Evolutionary conservation across 2,888 invertebrate genomes (phyloP).

Genomic region (Boloria euphrosyne): DNA sequence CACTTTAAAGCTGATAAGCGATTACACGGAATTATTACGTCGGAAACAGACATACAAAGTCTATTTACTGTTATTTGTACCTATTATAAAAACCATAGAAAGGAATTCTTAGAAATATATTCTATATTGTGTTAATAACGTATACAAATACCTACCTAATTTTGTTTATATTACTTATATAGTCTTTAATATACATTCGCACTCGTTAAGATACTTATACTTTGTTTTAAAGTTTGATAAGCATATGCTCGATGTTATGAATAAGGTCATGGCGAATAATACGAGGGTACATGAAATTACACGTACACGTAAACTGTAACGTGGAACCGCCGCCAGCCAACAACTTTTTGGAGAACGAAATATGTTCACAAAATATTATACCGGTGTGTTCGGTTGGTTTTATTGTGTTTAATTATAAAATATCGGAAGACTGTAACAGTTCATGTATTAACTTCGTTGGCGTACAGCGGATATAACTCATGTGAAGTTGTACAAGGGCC

Average conservation of each 20-base stretch:
- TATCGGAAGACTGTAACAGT: not conserved
- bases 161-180: too few relatives aligned
- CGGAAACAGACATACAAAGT: too few relatives aligned
- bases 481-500: not conserved
- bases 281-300: conserved; percentile 28
- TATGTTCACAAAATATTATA: too few relatives aligned
- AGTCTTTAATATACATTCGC: too few relatives aligned
- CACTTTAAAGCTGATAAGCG: too few relatives aligned
- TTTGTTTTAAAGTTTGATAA: conserved; percentile 9
- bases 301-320: conserved; percentile 32
- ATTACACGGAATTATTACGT: too few relatives aligned
- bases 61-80: too few relatives aligned
- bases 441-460: not conserved
- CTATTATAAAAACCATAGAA: too few relatives aligned
- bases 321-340: conserved; percentile 21
- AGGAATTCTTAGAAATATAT: too few relatives aligned
- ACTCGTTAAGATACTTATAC: not conserved
- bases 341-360: conserved; percentile 16
- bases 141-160: too few relatives aligned
- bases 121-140: too few relatives aligned
- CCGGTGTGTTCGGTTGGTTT: conserved; percentile 10
- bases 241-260: not conserved
- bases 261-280: conserved; percentile 13
- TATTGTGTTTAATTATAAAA: conserved; percentile 13
- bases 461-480: not conserved